Evolutionary conservation across 2,113 vertebrate genomes (phyloP).

Genomic region (Condylura cristata): DNA sequence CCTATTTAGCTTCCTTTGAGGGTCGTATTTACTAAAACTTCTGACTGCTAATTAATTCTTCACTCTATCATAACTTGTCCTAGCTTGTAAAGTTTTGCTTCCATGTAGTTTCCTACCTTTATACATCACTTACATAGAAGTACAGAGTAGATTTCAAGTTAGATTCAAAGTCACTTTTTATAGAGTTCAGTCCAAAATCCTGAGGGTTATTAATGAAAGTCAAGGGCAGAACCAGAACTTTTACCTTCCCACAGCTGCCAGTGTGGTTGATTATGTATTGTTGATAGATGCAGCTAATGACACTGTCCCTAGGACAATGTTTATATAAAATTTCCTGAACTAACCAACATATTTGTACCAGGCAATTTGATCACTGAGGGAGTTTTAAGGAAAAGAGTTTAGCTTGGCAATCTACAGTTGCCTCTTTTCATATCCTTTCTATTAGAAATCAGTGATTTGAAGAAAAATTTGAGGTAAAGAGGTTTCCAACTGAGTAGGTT

Average conservation of each 20-base stretch:
- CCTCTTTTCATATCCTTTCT: not conserved
- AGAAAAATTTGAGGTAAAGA: slow-evolving; percentile 28
- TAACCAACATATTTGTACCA: slow-evolving; percentile 29
- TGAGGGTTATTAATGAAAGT: slow-evolving; percentile 14
- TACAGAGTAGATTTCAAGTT: slow-evolving; percentile 14
- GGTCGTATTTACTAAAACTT: slow-evolving; percentile 13
- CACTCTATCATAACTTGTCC: not conserved
- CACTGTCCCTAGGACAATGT: slow-evolving; percentile 45
- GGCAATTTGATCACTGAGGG: slow-evolving; percentile 13
- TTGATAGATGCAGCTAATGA: slow-evolving; percentile 56
- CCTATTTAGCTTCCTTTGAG: slow-evolving; percentile 22
- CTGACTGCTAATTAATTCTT: slow-evolving; percentile 40
- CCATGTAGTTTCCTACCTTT: slow-evolving; percentile 26
- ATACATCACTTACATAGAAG: not conserved
- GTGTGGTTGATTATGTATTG: slow-evolving; percentile 13
- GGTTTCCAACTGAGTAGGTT: slow-evolving; percentile 45
- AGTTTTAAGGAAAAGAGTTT: slow-evolving; percentile 38
- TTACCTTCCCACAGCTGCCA: slow-evolving; percentile 45
- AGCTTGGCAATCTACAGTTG: slow-evolving; percentile 7
- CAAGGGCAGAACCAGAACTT: not conserved
- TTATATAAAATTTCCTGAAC: slow-evolving; percentile 50
- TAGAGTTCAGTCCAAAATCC: slow-evolving; percentile 31
- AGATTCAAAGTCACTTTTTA: slow-evolving; percentile 18
- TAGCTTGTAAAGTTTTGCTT: slow-evolving; percentile 16
- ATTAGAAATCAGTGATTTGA: slow-evolving; percentile 26